phyloP scores from a whole-genome alignment of 1,140 invertebrate genomes.

The Rhopalosiphum padi region DNA sequence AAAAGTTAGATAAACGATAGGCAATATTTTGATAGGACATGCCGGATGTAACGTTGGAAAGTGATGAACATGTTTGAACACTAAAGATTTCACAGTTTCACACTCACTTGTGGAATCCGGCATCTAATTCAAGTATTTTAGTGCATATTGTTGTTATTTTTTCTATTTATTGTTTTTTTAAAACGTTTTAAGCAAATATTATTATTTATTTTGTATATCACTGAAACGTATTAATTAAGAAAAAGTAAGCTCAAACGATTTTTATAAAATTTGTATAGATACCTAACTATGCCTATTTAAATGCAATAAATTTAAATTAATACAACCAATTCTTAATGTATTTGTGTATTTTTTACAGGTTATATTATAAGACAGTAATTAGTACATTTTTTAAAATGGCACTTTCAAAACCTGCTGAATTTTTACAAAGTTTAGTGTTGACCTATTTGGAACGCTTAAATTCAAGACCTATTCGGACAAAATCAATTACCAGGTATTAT shows the following conservation, averaged over 20 bases:
- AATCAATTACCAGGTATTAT: constrained; percentile 57
- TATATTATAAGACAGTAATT: background rate
- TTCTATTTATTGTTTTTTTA: background rate
- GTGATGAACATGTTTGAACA: background rate
- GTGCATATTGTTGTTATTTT: background rate
- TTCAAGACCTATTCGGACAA: constrained; percentile 57
- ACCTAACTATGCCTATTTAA: background rate
- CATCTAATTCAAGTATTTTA: background rate
- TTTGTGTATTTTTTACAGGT: background rate
- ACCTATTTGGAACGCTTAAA: constrained; percentile 57
- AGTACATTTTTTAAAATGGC: constrained; percentile 43
- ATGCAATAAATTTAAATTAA: background rate
- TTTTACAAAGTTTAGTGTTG: constrained; percentile 54
- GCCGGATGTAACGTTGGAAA: constrained; percentile 19
- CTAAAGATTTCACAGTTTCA: background rate
- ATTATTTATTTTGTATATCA: background rate
- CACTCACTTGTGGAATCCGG: background rate
- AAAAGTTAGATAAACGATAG: background rate
- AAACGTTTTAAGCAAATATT: background rate
- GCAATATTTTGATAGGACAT: background rate
- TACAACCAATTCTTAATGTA: background rate
- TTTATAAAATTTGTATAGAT: background rate
- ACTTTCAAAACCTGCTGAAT: constrained; percentile 40
- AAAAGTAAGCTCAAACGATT: background rate
- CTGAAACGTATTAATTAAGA: background rate